phyloP scores from a whole-genome alignment of 2,113 vertebrate genomes.

The Apistogramma diplotaenia region DNA sequence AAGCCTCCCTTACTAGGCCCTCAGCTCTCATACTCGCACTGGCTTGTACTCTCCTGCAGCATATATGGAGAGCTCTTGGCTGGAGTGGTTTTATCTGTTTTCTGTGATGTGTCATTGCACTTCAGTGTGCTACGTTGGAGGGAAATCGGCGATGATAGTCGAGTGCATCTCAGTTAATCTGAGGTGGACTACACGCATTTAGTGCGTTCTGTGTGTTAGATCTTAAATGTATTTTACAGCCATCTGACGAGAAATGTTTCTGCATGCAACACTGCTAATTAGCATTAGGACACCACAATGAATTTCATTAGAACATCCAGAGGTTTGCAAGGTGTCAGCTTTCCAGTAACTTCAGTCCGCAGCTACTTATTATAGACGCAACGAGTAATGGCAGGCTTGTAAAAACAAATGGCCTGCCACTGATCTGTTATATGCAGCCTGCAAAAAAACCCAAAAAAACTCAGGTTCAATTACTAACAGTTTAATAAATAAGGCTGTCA shows the following conservation, averaged over 20 bases:
- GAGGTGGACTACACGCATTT: neutral
- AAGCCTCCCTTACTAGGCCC: slow-evolving; percentile 62
- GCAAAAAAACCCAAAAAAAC: slow-evolving; percentile 12
- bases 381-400: slow-evolving; percentile 14
- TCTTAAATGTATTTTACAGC: neutral
- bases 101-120: slow-evolving; percentile 28
- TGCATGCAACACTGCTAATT: neutral
- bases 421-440: neutral
- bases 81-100: slow-evolving; percentile 39
- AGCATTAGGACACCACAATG: neutral
- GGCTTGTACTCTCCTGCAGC: slow-evolving; percentile 37
- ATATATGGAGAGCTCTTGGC: slow-evolving; percentile 58
- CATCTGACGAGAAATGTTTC: neutral
- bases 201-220: neutral
- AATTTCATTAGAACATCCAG: slow-evolving; percentile 24
- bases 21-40: slow-evolving; percentile 33
- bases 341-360: slow-evolving; percentile 6
- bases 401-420: slow-evolving; percentile 37
- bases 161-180: neutral
- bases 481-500: slow-evolving; percentile 9
- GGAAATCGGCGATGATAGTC: neutral
- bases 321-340: slow-evolving; percentile 14
- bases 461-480: neutral
- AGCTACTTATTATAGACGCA: slow-evolving; percentile 1
- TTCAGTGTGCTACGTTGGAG: slow-evolving; percentile 25